phyloP scores from a whole-genome alignment of 2,888 invertebrate genomes.

The Germaria angustata region DNA sequence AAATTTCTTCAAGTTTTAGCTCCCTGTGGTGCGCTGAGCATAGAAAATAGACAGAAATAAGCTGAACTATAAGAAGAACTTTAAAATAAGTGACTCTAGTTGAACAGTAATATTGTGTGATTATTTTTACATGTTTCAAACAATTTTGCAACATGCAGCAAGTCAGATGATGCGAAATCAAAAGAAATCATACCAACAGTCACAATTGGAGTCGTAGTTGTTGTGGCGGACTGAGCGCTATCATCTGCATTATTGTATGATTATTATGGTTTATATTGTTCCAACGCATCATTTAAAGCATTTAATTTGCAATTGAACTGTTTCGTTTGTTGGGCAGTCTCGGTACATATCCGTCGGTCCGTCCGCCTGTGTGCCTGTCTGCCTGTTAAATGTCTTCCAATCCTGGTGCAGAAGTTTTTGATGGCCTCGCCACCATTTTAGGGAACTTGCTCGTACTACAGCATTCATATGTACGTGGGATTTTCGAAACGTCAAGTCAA shows the following conservation, averaged over 20 bases:
- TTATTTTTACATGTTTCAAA: slow-evolving; percentile 59
- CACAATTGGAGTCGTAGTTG: slow-evolving; percentile 19
- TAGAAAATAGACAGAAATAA: slow-evolving; percentile 32
- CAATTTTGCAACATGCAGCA: slow-evolving; percentile 37
- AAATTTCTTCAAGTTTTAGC: slow-evolving; percentile 48
- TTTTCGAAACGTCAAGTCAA: slow-evolving; percentile 79
- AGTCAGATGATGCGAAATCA: slow-evolving; percentile 27
- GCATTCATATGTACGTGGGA: slow-evolving; percentile 71
- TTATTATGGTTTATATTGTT: slow-evolving; percentile 46
- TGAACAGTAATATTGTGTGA: slow-evolving; percentile 40
- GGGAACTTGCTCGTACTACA: slow-evolving; percentile 71
- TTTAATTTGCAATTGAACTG: slow-evolving; percentile 66
- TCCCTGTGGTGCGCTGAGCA: slow-evolving; percentile 56
- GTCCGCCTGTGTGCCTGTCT: neutral
- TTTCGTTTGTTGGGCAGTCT: slow-evolving; percentile 41
- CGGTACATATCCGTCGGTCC: neutral
- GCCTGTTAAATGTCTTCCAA: neutral
- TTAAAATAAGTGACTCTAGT: slow-evolving; percentile 28
- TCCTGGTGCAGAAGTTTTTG: slow-evolving; percentile 32
- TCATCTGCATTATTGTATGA: slow-evolving; percentile 29
- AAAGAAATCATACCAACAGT: slow-evolving; percentile 15
- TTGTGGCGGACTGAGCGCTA: neutral
- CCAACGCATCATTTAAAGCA: slow-evolving; percentile 44
- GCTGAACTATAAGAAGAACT: neutral
- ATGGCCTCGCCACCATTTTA: slow-evolving; percentile 72